Base-by-base conservation (phyloP, 2,113 vertebrate species). In the Vulpes vulpes region DNA sequence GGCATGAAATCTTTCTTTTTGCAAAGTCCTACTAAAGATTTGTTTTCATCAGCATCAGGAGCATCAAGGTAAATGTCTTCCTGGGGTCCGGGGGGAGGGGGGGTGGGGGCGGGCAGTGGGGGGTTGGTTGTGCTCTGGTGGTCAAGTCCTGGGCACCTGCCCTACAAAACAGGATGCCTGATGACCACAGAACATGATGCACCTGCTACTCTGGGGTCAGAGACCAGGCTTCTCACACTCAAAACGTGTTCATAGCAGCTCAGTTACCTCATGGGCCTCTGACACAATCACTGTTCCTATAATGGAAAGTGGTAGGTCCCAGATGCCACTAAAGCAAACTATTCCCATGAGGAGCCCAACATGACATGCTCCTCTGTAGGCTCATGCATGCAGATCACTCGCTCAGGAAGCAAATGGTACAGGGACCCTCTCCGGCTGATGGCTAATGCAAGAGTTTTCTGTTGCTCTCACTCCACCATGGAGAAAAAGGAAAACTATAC, bases 311-410 rank as follows among this genome's bases (percentile, higher is more conserved):
- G 20, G 4, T 2, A 19, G 43, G 27, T 35, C 23, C 49, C 32
- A 12, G 23, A 17, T 0, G 43, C 43, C 57, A n/a, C 17, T 2
- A 5, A 53, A 87, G 62, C 59, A 43, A 86, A 76, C 9, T 0
- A 11, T 8, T 83, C 53, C 49, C 35, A 9, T 0, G 32, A n/a
- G 53, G 78, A 82, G 49, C 35, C 17, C 25, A 30, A 51, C 4
- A 69, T 3, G 6, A 25, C 4, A 2, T 4, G 8, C 9, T 16
- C 16, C 3, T 20, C 7, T 5, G 30, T 2, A 67, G 57, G 53
- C 11, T 20, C 8, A 30, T 2, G 12, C 3, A 0, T 0, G 0
- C 3, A 67, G 17, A 11, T 14, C 32, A 12, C 11, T 80, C 11
- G 49, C 59, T 38, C 53, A 32, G 35, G 17, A 69, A 76, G 43